These are phyloP conservation scores for Emesis furor DNA, from an alignment of 2,888 invertebrate genomes.

Conservation along the genomic window DNA sequence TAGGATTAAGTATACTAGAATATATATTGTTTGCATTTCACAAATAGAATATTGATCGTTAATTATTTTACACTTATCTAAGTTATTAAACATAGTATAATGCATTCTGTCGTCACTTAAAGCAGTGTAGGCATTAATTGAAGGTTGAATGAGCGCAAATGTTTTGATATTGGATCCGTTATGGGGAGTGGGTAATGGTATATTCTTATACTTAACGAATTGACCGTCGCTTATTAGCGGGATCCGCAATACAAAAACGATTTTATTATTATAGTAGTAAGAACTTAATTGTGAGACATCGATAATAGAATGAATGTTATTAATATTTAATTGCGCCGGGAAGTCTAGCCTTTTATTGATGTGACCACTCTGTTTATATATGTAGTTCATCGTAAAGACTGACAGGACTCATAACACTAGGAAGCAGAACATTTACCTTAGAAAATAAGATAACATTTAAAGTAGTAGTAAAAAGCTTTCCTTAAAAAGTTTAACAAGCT, in stretches of 20 bases:
- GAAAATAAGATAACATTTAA: constrained; percentile 33
- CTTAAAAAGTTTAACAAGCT: constrained; percentile 32
- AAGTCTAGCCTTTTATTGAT: constrained; percentile 45
- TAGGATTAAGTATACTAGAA: constrained; percentile 25
- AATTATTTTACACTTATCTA: constrained; percentile 24
- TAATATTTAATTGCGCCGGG: constrained; percentile 37
- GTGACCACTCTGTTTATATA: constrained; percentile 29
- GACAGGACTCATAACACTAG: constrained; percentile 36
- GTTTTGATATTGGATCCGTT: constrained; percentile 15
- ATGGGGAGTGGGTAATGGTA: constrained; percentile 53
- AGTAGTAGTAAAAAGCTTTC: constrained; percentile 56
- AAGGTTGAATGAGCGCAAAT: constrained; percentile 8
- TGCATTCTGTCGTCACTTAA: no score
- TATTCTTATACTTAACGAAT: constrained; percentile 44
- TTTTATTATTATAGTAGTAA: constrained; percentile 49
- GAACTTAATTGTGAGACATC: constrained; percentile 40
- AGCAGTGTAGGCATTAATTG: no score
- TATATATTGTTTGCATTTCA: constrained; percentile 19
- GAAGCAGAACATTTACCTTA: constrained; percentile 53
- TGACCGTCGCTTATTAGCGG: constrained; percentile 36
- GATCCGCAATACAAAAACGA: constrained; percentile 55
- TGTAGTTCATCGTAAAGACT: constrained; percentile 45
- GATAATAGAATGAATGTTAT: constrained; percentile 50
- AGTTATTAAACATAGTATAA: constrained; percentile 37
- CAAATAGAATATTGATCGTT: constrained; percentile 21